Conservation (phyloP, 2,888 invertebrate genomes). For the Nomada fucata region DNA sequence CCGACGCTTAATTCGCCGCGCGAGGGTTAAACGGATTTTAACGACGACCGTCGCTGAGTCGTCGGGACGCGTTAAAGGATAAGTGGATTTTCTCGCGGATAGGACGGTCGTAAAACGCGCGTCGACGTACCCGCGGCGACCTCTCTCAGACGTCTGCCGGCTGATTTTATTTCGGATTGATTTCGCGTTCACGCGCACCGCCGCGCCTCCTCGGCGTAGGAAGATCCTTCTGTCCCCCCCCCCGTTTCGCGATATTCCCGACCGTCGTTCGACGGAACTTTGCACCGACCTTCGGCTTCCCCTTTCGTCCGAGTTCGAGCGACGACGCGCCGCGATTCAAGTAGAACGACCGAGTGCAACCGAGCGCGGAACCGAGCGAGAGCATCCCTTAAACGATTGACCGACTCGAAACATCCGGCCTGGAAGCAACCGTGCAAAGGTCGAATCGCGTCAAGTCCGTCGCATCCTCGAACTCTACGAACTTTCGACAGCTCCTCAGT, state of each 20-base stretch:
- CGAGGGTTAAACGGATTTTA: conserved; percentile 59
- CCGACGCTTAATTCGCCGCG: conserved; percentile 58
- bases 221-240: conserved; percentile 12
- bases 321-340: background rate
- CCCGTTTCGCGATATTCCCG: conserved; percentile 18
- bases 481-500: too few relatives aligned
- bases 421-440: too few relatives aligned
- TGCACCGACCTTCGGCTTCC: background rate
- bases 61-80: conserved; percentile 55
- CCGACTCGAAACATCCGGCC: too few relatives aligned
- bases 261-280: conserved; percentile 11
- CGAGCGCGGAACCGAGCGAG: too few relatives aligned
- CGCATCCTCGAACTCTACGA: too few relatives aligned
- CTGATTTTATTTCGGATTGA: conserved; percentile 39
- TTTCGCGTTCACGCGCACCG: conserved; percentile 49
- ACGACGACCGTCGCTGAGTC: conserved; percentile 60
- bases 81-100: conserved; percentile 55
- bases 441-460: too few relatives aligned
- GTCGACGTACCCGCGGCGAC: conserved; percentile 5
- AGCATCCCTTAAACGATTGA: too few relatives aligned
- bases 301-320: background rate
- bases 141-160: conserved; percentile 37
- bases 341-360: background rate
- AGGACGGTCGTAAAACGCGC: conserved; percentile 47
- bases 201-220: too few relatives aligned